Conservation (phyloP, 37 sponge, comb jelly and placozoan species). For the Halichondria panicea region DNA sequence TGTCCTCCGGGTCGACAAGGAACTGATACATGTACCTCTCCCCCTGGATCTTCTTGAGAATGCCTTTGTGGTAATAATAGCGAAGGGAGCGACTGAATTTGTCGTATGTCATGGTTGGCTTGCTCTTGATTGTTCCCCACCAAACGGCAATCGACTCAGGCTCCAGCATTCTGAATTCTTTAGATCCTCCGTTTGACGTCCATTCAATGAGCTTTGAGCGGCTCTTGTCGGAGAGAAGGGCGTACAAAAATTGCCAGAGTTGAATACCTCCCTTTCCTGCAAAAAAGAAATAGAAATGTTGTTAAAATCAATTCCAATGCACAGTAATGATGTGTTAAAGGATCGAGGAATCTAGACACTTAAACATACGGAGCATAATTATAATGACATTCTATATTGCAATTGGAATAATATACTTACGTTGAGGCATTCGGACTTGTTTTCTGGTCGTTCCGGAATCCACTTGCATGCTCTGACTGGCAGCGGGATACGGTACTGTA, state of each 20-base stretch:
- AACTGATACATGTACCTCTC: conserved; percentile 82
- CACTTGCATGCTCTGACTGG: neutral
- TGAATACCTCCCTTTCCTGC: conserved; percentile 82
- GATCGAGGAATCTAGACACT: neutral
- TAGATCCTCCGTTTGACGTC: conserved; percentile 52
- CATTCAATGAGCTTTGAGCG: conserved; percentile 68
- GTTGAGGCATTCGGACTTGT: conserved; percentile 64
- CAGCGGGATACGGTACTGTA: neutral
- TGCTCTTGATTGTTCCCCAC: conserved; percentile 86
- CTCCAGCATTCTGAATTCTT: conserved; percentile 72
- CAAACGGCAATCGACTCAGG: conserved; percentile 79
- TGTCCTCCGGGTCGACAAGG: conserved; percentile 61
- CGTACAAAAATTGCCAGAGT: conserved; percentile 85
- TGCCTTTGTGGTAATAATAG: conserved; percentile 86
- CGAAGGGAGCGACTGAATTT: conserved; percentile 88
- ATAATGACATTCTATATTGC: neutral
- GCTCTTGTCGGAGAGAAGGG: conserved; percentile 54
- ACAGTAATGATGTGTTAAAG: neutral
- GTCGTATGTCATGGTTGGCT: conserved; percentile 86
- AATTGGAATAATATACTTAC: conserved; percentile 36
- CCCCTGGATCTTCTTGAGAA: conserved; percentile 67
- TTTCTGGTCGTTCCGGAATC: neutral
- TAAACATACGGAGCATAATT: neutral
- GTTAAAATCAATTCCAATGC: neutral
- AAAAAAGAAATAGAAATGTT: neutral